These are phyloP conservation scores for Cottus gobio DNA, from an alignment of 2,113 vertebrate species.

Conservation along the genomic window DNA sequence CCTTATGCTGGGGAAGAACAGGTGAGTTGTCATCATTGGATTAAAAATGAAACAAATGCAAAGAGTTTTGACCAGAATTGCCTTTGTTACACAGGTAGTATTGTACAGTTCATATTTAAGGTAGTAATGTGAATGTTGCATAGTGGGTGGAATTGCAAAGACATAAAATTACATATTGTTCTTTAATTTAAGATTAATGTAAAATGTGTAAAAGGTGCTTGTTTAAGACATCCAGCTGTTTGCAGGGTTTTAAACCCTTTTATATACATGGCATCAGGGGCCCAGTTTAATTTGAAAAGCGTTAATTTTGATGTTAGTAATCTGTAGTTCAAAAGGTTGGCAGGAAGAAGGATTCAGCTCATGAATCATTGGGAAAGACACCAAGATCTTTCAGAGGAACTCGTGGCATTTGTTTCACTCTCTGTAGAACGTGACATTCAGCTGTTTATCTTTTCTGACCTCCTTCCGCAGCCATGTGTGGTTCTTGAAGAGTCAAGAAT, in stretches of 20 bases:
- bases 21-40: constrained; percentile 77
- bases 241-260: neutral
- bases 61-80: neutral
- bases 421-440: constrained; percentile 44
- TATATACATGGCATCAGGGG: neutral
- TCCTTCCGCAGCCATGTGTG: neutral
- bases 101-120: neutral
- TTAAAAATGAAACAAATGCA: neutral
- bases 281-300: constrained; percentile 2
- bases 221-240: neutral
- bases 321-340: constrained; percentile 16
- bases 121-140: neutral
- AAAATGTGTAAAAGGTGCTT: neutral
- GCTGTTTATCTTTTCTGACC: constrained; percentile 35
- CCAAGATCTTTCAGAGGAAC: constrained; percentile 20
- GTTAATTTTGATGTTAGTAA: constrained; percentile 2
- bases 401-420: constrained; percentile 21
- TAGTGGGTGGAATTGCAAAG: neutral
- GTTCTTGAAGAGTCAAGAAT: constrained; percentile 27
- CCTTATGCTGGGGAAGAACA: constrained; percentile 94
- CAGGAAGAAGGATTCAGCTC: constrained; percentile 33
- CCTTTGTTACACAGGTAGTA: neutral
- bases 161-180: neutral
- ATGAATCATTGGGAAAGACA: constrained; percentile 43
- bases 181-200: neutral